A percentile compares a stretch with the other conserved stretches of the same genome.
Conservation (phyloP, 2,113 vertebrate species). For the Athene noctua region DNA sequence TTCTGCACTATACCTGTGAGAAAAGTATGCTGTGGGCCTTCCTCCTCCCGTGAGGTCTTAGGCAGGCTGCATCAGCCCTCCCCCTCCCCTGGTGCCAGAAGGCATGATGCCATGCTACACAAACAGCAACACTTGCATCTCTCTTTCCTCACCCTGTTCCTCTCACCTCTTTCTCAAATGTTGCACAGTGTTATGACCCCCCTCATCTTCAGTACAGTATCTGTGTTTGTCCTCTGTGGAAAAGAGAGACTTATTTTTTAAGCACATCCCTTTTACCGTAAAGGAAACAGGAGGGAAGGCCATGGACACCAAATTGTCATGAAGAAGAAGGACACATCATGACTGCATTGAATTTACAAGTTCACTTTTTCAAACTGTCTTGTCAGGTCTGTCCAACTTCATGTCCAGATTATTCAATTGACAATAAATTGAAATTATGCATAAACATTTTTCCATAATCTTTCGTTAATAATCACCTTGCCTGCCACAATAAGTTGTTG, state of each 20-base stretch:
- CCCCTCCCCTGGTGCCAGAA: background rate
- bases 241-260: background rate
- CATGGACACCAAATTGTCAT: background rate
- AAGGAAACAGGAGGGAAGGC: background rate
- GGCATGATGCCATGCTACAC: too few species aligned
- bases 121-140: background rate
- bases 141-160: background rate
- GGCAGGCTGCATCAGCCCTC: background rate
- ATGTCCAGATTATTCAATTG: background rate
- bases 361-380: background rate
- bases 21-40: background rate
- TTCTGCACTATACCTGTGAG: background rate
- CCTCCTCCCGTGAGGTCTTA: background rate
- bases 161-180: background rate
- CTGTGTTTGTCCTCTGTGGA: background rate
- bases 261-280: background rate
- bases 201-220: background rate
- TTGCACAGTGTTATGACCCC: background rate
- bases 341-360: background rate
- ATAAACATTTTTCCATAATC: background rate
- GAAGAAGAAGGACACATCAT: fast-evolving
- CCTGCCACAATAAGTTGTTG: background rate
- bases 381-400: fast-evolving
- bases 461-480: background rate
- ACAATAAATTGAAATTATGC: background rate